These are phyloP conservation scores for Bubo blakistoni DNA, from an alignment of 2,113 vertebrate genomes.

Conservation along the genomic window DNA sequence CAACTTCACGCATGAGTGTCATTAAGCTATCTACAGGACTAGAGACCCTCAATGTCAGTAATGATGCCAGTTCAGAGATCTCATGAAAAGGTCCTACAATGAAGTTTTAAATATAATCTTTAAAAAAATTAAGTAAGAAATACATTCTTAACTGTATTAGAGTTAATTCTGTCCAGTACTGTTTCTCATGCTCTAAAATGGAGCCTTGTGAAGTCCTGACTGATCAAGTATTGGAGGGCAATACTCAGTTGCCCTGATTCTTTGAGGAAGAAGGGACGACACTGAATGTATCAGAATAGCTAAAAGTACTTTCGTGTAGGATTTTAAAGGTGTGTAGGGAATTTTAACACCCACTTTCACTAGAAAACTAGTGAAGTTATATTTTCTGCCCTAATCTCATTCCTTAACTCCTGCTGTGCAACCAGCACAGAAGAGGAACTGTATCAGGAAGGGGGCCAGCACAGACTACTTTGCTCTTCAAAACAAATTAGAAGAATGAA, in stretches of 20 bases:
- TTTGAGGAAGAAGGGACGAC: neutral
- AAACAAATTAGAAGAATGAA: neutral
- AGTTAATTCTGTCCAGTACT: neutral
- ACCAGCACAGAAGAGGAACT: neutral
- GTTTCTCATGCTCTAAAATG: neutral
- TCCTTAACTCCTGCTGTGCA: neutral
- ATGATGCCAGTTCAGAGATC: neutral
- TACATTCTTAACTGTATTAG: neutral
- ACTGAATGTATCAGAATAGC: neutral
- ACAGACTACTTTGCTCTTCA: neutral
- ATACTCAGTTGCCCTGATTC: neutral
- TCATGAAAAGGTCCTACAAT: neutral
- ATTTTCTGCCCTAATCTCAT: neutral
- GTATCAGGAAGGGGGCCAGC: neutral
- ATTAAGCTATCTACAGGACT: neutral
- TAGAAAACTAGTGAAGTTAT: neutral
- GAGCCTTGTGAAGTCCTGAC: neutral
- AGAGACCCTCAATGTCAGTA: neutral
- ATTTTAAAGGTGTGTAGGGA: neutral
- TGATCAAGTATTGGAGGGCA: neutral
- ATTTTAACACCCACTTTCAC: neutral
- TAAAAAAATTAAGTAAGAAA: neutral
- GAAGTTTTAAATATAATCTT: neutral
- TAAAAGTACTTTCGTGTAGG: neutral
- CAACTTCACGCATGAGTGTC: neutral